These are phyloP conservation scores for Pagrus major DNA, from an alignment of 2,113 vertebrate species.

Conservation along the genomic window DNA sequence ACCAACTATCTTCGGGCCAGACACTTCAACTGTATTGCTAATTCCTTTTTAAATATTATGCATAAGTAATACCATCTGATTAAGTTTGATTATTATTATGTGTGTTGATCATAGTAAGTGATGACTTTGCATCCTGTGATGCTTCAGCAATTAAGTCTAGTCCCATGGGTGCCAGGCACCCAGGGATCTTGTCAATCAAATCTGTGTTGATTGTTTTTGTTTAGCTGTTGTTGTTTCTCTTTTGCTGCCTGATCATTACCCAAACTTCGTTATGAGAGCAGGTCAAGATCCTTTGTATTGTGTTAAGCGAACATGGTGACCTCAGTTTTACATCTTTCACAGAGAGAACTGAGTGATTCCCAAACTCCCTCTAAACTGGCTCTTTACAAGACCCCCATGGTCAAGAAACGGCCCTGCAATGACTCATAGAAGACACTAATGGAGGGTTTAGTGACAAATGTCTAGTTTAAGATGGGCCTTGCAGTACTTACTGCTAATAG, in stretches of 20 bases:
- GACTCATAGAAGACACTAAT: too few species aligned
- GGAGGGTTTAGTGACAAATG: too few species aligned
- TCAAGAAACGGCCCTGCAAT: too few species aligned
- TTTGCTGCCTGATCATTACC: neutral
- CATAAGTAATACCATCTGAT: conserved; percentile 35
- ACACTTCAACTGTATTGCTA: neutral
- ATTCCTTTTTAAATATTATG: conserved; percentile 33
- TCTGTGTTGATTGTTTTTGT: conserved; percentile 66
- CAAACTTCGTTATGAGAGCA: neutral
- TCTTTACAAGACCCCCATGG: too few species aligned
- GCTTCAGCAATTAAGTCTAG: conserved; percentile 43
- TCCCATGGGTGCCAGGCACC: conserved; percentile 53
- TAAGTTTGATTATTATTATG: conserved; percentile 39
- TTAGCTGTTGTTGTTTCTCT: conserved; percentile 39
- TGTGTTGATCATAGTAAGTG: conserved; percentile 33
- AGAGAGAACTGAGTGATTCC: too few species aligned
- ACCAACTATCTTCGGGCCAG: neutral
- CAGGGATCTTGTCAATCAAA: conserved; percentile 75
- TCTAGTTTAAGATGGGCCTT: too few species aligned
- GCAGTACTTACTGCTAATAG: too few species aligned
- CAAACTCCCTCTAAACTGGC: too few species aligned
- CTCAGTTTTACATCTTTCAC: too few species aligned
- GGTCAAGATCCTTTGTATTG: neutral
- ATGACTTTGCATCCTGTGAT: conserved; percentile 28
- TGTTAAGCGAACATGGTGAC: neutral